These are phyloP conservation scores for Romanogobio albipinnatus DNA, from an alignment of 2,113 vertebrate genomes.

Conservation along the genomic window DNA sequence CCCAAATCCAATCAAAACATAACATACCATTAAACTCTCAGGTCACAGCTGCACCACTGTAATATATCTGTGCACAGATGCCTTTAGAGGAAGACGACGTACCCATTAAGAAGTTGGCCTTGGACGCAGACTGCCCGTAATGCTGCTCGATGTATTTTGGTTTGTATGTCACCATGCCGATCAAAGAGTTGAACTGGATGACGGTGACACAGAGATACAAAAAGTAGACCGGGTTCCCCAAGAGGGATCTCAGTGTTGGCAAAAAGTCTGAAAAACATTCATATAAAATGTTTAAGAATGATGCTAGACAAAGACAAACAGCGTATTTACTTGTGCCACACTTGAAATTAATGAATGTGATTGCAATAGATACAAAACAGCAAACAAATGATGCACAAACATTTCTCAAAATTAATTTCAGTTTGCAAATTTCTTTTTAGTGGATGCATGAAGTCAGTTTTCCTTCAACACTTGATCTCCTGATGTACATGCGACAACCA, in stretches of 20 bases:
- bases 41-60: slow-evolving; percentile 14
- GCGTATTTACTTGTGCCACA: background rate
- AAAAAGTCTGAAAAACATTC: slow-evolving; percentile 82
- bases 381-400: background rate
- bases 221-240: slow-evolving; percentile 86
- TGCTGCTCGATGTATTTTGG: slow-evolving; percentile 96
- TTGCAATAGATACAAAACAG: background rate
- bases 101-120: slow-evolving; percentile 95
- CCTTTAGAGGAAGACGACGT: slow-evolving; percentile 45
- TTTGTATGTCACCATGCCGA: slow-evolving; percentile 96
- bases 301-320: background rate
- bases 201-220: slow-evolving; percentile 86
- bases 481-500: too few species aligned
- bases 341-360: background rate
- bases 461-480: too few species aligned
- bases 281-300: background rate
- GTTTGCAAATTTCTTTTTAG: too few species aligned
- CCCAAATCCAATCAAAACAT: background rate
- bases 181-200: slow-evolving; percentile 90
- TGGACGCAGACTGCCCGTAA: slow-evolving; percentile 88
- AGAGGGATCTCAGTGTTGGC: slow-evolving; percentile 84
- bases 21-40: background rate
- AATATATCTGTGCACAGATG: background rate
- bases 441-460: too few species aligned
- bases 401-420: background rate